phyloP scores from a whole-genome alignment of 1,140 invertebrate species.

The Drosophila sucinea region DNA sequence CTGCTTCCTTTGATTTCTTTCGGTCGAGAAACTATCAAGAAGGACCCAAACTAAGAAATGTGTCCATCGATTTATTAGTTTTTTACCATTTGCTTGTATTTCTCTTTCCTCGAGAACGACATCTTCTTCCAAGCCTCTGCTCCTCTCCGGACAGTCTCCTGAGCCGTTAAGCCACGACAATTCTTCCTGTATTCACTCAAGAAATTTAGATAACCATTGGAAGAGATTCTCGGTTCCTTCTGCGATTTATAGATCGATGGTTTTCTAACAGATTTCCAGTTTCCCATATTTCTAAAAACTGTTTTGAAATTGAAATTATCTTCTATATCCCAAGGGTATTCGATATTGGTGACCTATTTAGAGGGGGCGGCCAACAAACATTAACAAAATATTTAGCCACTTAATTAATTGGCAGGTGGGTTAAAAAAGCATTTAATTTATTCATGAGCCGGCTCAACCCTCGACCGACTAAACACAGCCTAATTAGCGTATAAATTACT shows the following conservation, averaged over 20 bases:
- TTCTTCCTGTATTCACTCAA: neutral
- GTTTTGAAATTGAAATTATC: no score
- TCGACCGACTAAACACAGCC: constrained; percentile 48
- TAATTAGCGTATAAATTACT: constrained; percentile 70
- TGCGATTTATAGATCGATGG: constrained; percentile 20
- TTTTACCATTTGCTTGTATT: neutral
- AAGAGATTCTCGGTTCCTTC: neutral
- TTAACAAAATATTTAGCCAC: constrained; percentile 61
- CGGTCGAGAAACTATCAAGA: no score
- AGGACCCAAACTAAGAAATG: no score
- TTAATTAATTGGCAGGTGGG: constrained; percentile 57
- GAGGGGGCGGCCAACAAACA: constrained; percentile 20
- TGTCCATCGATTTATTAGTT: neutral
- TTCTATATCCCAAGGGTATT: no score
- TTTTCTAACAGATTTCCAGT: no score
- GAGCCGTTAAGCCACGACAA: neutral
- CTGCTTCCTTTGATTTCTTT: no score
- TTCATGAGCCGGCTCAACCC: constrained; percentile 51
- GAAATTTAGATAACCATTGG: neutral
- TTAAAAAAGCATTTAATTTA: constrained; percentile 59
- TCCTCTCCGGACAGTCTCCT: neutral
- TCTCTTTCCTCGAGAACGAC: neutral
- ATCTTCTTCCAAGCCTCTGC: neutral
- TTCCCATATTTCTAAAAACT: no score
- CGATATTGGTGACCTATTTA: no score